A percentile compares a stretch with the other conserved stretches of the same genome.
Evolutionary conservation across 2,113 vertebrate genomes (phyloP).

Genomic region (Brachirus orientalis): DNA sequence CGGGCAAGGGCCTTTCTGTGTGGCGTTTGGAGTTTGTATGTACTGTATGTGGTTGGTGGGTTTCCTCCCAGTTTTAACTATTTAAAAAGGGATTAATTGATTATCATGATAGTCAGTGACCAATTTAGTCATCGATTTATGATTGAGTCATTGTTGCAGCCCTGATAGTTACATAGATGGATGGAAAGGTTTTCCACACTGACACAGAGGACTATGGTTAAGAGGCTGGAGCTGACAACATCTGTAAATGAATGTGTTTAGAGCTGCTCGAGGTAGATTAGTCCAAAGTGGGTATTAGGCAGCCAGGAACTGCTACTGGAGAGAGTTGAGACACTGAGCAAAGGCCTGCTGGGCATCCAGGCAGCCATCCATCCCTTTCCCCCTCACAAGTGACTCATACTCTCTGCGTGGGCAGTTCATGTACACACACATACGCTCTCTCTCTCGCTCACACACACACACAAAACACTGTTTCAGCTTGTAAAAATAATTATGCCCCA

Average conservation of each 20-base stretch:
- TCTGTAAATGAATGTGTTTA: slow-evolving; percentile 32
- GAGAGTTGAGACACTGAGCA: slow-evolving; percentile 63
- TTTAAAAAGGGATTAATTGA: too few relatives aligned
- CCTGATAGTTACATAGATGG: too few relatives aligned
- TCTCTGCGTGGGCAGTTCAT: slow-evolving; percentile 44
- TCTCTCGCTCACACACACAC: background rate
- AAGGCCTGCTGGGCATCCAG: slow-evolving; percentile 47
- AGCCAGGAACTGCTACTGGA: slow-evolving; percentile 58
- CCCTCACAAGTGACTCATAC: slow-evolving; percentile 62
- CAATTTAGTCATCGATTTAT: too few relatives aligned
- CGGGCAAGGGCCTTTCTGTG: too few relatives aligned
- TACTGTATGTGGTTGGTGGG: too few relatives aligned
- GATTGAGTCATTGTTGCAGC: too few relatives aligned
- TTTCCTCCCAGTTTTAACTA: too few relatives aligned
- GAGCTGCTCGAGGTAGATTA: slow-evolving; percentile 34
- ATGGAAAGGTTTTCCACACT: slow-evolving; percentile 10
- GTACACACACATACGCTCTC: slow-evolving; percentile 7
- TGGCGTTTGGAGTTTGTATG: too few relatives aligned
- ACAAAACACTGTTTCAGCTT: background rate
- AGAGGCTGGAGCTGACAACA: slow-evolving; percentile 8
- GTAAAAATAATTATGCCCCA: too few relatives aligned
- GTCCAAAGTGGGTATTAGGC: slow-evolving; percentile 38
- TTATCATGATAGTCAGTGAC: too few relatives aligned
- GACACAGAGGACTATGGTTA: slow-evolving; percentile 5
- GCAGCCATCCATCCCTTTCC: slow-evolving; percentile 56